Conservation (phyloP, 2,113 vertebrate genomes). For the western clawed frog (Xenopus tropicalis) region UCB_Xtro_10.0 CM004443.2:175040001-175040500, state of each 20-base stretch:
- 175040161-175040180: not conserved
- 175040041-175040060: not conserved
- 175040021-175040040: not conserved
- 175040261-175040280: not conserved
- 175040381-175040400: too few species aligned
- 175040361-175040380: not conserved
- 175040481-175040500: not conserved
- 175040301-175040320: not conserved
- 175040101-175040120: not conserved
- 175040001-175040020: not conserved
- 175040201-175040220: slow-evolving; percentile 4
- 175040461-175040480: not conserved
- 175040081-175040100: not conserved
- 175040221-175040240: not conserved
- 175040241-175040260: slow-evolving; percentile 3
- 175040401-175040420: not conserved
- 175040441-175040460: not conserved
- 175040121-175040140: not conserved
- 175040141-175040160: not conserved
- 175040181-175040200: not conserved
- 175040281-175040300: not conserved
- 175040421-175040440: not conserved
- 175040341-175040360: not conserved
- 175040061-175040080: not conserved
- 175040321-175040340: not conserved